These are phyloP conservation scores for Trichonephila clavata DNA, from an alignment of 1,140 invertebrate genomes.

Conservation along the genomic window DNA sequence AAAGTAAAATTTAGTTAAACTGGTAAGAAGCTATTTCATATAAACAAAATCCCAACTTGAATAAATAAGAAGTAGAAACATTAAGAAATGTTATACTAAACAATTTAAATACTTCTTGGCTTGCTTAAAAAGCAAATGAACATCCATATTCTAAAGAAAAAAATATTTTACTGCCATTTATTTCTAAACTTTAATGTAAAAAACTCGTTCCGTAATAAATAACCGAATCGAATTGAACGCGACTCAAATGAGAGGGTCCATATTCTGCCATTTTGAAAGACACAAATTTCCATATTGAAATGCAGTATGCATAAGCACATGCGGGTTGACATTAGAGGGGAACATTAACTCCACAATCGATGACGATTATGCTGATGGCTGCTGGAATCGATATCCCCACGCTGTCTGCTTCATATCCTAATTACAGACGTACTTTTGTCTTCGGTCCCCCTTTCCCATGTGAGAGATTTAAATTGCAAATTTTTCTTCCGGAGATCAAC, in stretches of 20 bases:
- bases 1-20: no score
- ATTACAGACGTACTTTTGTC: neutral
- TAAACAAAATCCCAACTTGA: no score
- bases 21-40: no score
- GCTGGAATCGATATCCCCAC: neutral
- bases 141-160: no score
- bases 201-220: neutral
- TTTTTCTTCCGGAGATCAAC: neutral
- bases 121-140: no score
- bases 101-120: no score
- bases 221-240: neutral
- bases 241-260: neutral
- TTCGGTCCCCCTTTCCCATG: neutral
- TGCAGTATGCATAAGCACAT: neutral
- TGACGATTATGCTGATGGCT: constrained; percentile 21
- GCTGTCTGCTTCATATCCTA: neutral
- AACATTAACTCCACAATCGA: neutral
- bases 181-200: no score
- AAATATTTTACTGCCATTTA: no score
- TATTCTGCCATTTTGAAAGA: neutral
- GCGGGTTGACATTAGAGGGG: neutral
- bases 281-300: neutral
- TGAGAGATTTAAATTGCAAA: constrained; percentile 10
- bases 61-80: no score
- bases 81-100: no score